phyloP scores from a whole-genome alignment of 2,888 invertebrate genomes.

The Cyaniris semiargus region DNA sequence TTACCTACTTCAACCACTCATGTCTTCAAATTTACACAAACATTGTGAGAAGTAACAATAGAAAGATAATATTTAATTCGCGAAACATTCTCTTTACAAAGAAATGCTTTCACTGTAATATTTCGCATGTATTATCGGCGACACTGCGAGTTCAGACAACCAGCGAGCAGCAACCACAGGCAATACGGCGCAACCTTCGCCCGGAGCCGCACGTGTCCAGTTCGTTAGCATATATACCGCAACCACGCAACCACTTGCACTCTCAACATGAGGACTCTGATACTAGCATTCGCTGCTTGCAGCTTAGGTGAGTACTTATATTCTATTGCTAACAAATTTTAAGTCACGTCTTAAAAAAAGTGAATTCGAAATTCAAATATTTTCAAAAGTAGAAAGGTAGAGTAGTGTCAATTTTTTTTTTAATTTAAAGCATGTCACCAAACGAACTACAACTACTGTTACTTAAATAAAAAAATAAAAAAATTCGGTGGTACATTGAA shows the following conservation, averaged over 20 bases:
- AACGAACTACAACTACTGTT: neutral
- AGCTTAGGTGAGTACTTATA: slow-evolving; percentile 61
- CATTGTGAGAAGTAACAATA: neutral
- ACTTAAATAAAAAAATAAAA: neutral
- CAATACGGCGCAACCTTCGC: slow-evolving; percentile 71
- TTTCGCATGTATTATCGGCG: slow-evolving; percentile 14
- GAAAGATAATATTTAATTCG: neutral
- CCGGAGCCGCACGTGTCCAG: slow-evolving; percentile 65
- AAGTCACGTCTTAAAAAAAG: neutral
- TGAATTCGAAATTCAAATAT: neutral
- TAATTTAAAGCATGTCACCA: neutral
- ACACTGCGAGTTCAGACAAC: slow-evolving; percentile 46
- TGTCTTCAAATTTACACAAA: neutral
- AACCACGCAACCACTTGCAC: slow-evolving; percentile 45
- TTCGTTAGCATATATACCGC: slow-evolving; percentile 47
- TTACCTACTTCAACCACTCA: no score
- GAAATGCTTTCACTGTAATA: slow-evolving; percentile 8
- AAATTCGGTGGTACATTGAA: no score
- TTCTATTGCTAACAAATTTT: neutral
- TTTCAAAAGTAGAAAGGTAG: neutral
- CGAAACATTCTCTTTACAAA: neutral
- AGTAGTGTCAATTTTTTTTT: neutral
- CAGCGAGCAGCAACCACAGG: slow-evolving; percentile 42
- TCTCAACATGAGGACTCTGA: slow-evolving; percentile 64
- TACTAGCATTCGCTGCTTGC: slow-evolving; percentile 56